Conservation (phyloP, 1,140 invertebrate genomes). For the Drosophila elegans region DNA sequence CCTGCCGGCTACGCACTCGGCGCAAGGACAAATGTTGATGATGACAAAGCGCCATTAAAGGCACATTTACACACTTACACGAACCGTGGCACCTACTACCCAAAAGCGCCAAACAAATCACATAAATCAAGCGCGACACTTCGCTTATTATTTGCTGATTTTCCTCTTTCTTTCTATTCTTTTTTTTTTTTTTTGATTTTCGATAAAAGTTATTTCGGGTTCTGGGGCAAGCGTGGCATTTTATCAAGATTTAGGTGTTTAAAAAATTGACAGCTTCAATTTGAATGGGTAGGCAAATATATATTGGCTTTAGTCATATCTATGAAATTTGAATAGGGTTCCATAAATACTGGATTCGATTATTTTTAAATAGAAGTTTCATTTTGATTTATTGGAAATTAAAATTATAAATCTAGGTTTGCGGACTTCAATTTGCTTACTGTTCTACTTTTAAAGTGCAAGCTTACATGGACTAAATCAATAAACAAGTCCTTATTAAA, state of each 20-base stretch:
- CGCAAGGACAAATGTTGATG: slow-evolving; percentile 81
- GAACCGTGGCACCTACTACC: slow-evolving; percentile 58
- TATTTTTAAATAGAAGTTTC: slow-evolving; percentile 8
- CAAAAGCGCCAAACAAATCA: slow-evolving; percentile 66
- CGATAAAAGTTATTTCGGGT: slow-evolving; percentile 40
- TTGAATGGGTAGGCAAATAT: slow-evolving; percentile 21
- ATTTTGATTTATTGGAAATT: slow-evolving; percentile 25
- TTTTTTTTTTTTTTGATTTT: slow-evolving; percentile 6
- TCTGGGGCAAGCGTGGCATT: slow-evolving; percentile 5
- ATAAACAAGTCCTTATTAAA: too few species aligned
- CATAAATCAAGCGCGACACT: slow-evolving; percentile 80
- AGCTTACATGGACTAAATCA: too few species aligned
- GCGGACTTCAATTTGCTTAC: too few species aligned
- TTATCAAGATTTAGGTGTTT: slow-evolving; percentile 67
- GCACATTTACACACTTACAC: slow-evolving; percentile 69
- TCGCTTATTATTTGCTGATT: slow-evolving; percentile 81
- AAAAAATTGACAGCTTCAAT: slow-evolving; percentile 40
- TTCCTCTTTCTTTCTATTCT: slow-evolving; percentile 34
- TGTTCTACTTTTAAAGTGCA: too few species aligned
- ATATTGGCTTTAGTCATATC: slow-evolving; percentile 2
- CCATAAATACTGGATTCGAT: slow-evolving; percentile 16
- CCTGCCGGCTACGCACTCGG: slow-evolving; percentile 70
- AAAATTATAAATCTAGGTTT: not conserved
- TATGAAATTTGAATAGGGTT: slow-evolving; percentile 12
- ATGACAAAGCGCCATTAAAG: slow-evolving; percentile 82